Conservation (phyloP, 2,797 vertebrate genomes). For the Staurois parvus region DNA sequence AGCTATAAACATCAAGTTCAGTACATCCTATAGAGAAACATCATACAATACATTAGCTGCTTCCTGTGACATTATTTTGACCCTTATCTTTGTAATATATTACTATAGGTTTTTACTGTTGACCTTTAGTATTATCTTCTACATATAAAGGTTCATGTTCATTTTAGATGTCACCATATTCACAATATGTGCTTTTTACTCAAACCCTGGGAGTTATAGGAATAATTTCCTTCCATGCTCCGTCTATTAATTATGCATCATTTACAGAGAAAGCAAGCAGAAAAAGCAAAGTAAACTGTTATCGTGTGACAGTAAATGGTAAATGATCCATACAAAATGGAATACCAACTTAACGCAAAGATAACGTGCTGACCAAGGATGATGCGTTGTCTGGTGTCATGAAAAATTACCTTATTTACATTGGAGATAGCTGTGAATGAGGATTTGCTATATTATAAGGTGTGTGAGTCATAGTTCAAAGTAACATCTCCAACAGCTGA, state of each 20-base stretch:
- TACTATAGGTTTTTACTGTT: not conserved
- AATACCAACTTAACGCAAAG: constrained; percentile 46
- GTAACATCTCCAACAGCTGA: not conserved
- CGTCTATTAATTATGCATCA: constrained; percentile 30
- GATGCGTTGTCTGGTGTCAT: constrained; percentile 36
- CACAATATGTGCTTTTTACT: not conserved
- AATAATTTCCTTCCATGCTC: constrained; percentile 15
- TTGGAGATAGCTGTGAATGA: not conserved
- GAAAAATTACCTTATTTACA: constrained; percentile 41
- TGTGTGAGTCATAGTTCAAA: not conserved
- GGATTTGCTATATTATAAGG: not conserved
- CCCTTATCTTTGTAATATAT: not conserved
- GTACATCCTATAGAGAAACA: too few relatives aligned
- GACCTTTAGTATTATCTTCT: not conserved
- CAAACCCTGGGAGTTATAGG: not conserved
- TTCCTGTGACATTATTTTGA: too few relatives aligned
- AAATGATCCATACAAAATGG: constrained; percentile 57
- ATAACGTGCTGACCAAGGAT: constrained; percentile 34
- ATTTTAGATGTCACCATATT: not conserved
- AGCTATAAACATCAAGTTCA: too few relatives aligned
- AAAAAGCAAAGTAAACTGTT: constrained; percentile 43
- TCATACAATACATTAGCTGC: too few relatives aligned
- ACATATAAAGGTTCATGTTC: not conserved
- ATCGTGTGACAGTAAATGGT: constrained; percentile 43
- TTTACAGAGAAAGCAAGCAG: constrained; percentile 27